A percentile compares a stretch with the other conserved stretches of the same genome.
Evolutionary conservation across 2,113 vertebrate species (phyloP).

Genomic region (Shinisaurus crocodilurus): DNA sequence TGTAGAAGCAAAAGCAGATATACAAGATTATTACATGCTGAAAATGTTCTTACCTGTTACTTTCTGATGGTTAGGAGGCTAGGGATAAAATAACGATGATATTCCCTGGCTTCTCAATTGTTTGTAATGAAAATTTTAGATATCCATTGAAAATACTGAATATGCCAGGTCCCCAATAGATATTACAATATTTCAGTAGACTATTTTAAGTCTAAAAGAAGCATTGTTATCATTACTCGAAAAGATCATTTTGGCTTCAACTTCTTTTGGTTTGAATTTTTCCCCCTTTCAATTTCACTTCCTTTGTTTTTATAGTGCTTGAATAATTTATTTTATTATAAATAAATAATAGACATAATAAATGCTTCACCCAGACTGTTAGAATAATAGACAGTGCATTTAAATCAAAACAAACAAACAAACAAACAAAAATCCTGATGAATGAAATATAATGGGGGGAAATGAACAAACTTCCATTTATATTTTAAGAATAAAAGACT

Average conservation of each 20-base stretch:
- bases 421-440: background rate
- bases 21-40: conserved; percentile 3
- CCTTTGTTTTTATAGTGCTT: background rate
- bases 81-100: conserved; percentile 44
- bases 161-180: background rate
- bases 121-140: conserved; percentile 32
- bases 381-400: background rate
- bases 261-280: background rate
- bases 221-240: background rate
- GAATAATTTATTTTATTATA: background rate
- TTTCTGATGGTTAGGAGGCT: conserved; percentile 56
- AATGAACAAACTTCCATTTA: background rate
- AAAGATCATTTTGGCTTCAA: background rate
- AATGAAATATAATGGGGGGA: background rate
- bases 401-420: background rate
- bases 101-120: conserved; percentile 65
- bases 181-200: background rate
- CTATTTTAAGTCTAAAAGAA: conserved; percentile 9
- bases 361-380: background rate
- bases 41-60: conserved; percentile 72
- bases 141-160: conserved; percentile 27
- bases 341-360: background rate
- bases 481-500: background rate
- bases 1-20: background rate
- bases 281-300: background rate